Base-by-base conservation (phyloP, 2,113 vertebrate species). In the Symphodus melops region DNA sequence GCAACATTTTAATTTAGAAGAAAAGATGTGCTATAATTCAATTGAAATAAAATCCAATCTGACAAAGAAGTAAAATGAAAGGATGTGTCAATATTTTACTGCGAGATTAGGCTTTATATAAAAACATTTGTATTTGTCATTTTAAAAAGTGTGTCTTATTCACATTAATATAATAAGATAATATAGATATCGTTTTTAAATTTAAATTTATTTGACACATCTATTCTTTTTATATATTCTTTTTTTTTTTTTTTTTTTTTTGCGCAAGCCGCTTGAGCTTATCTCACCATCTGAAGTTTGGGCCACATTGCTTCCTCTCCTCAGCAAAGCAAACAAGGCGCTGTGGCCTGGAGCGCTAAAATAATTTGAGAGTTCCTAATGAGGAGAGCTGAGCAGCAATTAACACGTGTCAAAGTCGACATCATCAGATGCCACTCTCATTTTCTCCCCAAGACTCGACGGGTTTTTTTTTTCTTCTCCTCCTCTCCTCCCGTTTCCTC, bases 391-490 rank as follows among this genome's bases (percentile, higher is more conserved):
- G 95, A 90, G 77, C 94, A 95, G 95, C 97, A 98, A 99, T 98
- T 98, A 99, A 97, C 95, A 92, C 95, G 94, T 95, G 96, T 97
- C 97, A 97, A 95, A 96, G 95, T 96, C 96, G 93, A 96, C 97
- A 95, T 96, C 96, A 95, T 97, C 97, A 96, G 95, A 95, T 97
- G 96, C 95, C 97, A 96, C 94, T 97, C 95, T 96, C 94, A 94
- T 95, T 95, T 96, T 96, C 94, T 94, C 92, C 95, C 94, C 94
- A 94, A 95, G 95, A 95, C 95, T 95, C 94, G 93, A 94, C 95
- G 92, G 93, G 92, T 91, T 94, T 92, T 90, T 79, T 69, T 42
- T 52, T 19, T 41, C 17, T 10, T 41, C n/a, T 41, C 14, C 46
- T 48, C 46, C 46, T 59, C 55, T 71, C 77, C 44, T 77, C 55